Evolutionary conservation across 1,140 invertebrate species (phyloP).

Genomic region (Thrips palmi): DNA sequence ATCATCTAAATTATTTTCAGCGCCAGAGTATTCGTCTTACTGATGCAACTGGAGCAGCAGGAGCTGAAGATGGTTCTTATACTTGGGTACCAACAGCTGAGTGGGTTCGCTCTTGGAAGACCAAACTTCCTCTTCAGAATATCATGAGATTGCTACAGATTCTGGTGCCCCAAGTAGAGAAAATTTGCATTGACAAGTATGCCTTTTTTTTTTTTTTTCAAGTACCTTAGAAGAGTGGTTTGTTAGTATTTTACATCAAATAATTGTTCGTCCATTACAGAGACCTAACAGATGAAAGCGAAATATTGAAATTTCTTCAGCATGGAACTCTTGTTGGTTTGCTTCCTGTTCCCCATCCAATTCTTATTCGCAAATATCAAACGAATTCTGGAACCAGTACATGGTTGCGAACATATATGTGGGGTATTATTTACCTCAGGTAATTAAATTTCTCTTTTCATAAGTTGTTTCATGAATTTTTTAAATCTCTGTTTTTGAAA

Average conservation of each 20-base stretch:
- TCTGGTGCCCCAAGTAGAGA: constrained; percentile 97
- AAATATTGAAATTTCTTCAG: constrained; percentile 97
- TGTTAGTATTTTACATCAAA: constrained; percentile 9
- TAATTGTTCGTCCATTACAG: constrained; percentile 31
- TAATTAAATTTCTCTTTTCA: constrained; percentile 21
- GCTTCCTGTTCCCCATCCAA: constrained; percentile 96
- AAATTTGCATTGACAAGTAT: constrained; percentile 99
- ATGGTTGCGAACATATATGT: constrained; percentile 99
- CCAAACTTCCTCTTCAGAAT: constrained; percentile 91
- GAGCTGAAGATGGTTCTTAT: constrained; percentile 16
- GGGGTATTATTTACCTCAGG: constrained; percentile 97
- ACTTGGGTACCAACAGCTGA: constrained; percentile 74
- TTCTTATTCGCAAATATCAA: constrained; percentile 96
- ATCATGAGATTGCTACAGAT: constrained; percentile 98
- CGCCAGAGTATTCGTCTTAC: constrained; percentile 12
- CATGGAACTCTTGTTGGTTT: constrained; percentile 96
- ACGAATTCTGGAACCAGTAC: constrained; percentile 94
- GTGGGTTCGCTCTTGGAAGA: constrained; percentile 94
- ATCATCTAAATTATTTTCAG: constrained; percentile 7
- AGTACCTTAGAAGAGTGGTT: too few species aligned
- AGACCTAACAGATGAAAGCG: constrained; percentile 97
- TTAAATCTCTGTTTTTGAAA: constrained; percentile 4
- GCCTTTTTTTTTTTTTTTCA: constrained; percentile 18
- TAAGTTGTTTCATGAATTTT: constrained; percentile 5
- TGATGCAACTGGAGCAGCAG: constrained; percentile 1